Evolutionary conservation across 2,797 vertebrate species (phyloP), one percentile per base, ranked within the genome.

Genomic region (Bovichtus diacanthus): DNA sequence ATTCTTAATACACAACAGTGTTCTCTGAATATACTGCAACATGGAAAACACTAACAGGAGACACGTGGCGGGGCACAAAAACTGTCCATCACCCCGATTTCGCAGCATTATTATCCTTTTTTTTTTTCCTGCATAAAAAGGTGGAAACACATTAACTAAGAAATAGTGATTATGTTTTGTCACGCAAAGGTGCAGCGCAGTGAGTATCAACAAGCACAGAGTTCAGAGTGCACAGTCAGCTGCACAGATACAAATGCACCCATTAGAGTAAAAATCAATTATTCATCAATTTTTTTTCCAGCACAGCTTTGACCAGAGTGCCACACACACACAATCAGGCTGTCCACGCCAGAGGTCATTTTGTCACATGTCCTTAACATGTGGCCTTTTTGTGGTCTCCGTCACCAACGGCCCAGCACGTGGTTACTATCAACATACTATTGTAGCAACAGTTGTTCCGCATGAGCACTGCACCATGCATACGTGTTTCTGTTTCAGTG

Each of bases 221-320:
- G 16, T 12, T 49, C 25, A 41, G 38, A 70, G 69, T 23, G 12
- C 58, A 61, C 43, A 50, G 41, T n/a, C 73, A 60, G 70, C 54
- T 56, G 76, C 75, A 54, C 67, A 69, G 53, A 74, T 54, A 86
- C 81, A 88, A 85, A 83, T 82, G 70, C 70, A 76, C 61, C 86
- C 90, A 90, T 90, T 88, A 90, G 67, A 85, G 81, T 75, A 72
- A 82, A n/a, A 87, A 93, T 92, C 90, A 88, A 93, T 94, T 83
- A 84, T 88, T 89, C 55, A 93, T 94, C 80, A 16, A 74, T 93
- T 80, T 89, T 93, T 80, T 89, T 93, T 92, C 91, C 89, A 84
- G 36, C 73, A 64, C 68, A 65, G 76, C 73, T 83, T 74, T 81
- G 81, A 70, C 58, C 50, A 74, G 71, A 67, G 76, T 18, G 58